A percentile compares a stretch with the other conserved stretches of the same genome.
These are phyloP conservation scores for Brachyhypopomus occidentalis DNA, from an alignment of 2,113 vertebrate species.

Conservation along the genomic window DNA sequence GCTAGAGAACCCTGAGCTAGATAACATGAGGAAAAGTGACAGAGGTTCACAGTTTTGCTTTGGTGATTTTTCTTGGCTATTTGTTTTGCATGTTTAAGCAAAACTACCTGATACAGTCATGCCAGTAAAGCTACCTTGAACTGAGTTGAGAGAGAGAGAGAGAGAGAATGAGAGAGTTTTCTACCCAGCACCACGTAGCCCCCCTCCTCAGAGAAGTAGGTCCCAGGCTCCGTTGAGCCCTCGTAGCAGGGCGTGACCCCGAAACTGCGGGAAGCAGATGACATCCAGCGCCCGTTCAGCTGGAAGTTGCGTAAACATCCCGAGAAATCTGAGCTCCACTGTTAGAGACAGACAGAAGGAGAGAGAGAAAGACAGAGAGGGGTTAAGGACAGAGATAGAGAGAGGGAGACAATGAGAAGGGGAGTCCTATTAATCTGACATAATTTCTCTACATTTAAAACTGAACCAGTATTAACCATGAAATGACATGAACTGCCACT, in stretches of 20 bases:
- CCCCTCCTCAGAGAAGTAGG: constrained; percentile 90
- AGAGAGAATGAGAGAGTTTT: background rate
- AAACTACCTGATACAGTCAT: too few species aligned
- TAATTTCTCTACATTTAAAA: too few species aligned
- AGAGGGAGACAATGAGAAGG: constrained; percentile 60
- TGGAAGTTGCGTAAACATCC: constrained; percentile 89
- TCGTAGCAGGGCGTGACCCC: constrained; percentile 93
- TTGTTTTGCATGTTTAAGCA: too few species aligned
- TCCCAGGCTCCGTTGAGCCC: constrained; percentile 85
- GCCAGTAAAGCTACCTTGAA: too few species aligned
- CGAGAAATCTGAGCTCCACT: constrained; percentile 88
- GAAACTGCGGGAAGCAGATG: constrained; percentile 79
- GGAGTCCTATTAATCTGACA: background rate
- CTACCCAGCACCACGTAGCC: constrained; percentile 91
- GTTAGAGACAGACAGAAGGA: constrained; percentile 65
- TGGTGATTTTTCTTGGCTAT: too few species aligned
- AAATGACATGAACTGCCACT: too few species aligned
- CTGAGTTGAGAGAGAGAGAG: too few species aligned
- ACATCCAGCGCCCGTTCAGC: constrained; percentile 80
- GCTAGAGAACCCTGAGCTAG: too few species aligned
- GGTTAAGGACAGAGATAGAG: constrained; percentile 57
- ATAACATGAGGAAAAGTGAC: too few species aligned
- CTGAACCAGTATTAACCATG: too few species aligned
- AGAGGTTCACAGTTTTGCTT: too few species aligned
- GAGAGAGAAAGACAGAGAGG: background rate